Percentiles rank a stretch among this genome's conserved stretches.
These are phyloP conservation scores for Micromesistius poutassou DNA, from an alignment of 2,797 vertebrate genomes.

Conservation along the genomic window DNA sequence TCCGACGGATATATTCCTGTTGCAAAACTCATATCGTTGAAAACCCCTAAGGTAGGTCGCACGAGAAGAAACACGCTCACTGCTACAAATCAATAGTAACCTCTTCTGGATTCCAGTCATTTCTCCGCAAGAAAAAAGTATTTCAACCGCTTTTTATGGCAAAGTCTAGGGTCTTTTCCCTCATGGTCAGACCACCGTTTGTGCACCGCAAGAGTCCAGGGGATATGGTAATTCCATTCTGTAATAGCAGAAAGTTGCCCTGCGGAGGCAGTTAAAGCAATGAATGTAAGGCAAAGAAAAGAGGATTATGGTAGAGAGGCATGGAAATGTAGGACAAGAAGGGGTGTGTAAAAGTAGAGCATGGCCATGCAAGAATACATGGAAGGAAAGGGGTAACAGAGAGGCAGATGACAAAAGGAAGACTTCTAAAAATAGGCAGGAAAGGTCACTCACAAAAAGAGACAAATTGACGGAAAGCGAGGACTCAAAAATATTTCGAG, in stretches of 20 bases:
- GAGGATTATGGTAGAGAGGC: slow-evolving; percentile 37
- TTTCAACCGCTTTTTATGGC: not conserved
- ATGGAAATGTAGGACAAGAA: slow-evolving; percentile 60
- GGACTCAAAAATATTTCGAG: not conserved
- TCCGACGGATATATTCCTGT: not conserved
- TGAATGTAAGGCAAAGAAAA: slow-evolving; percentile 27
- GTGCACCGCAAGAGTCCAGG: slow-evolving; percentile 16
- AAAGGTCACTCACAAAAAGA: slow-evolving; percentile 1
- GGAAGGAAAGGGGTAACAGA: not conserved
- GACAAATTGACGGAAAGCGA: slow-evolving; percentile 8
- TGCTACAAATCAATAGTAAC: slow-evolving; percentile 24
- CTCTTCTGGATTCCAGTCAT: not conserved
- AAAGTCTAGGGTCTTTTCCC: slow-evolving; percentile 19
- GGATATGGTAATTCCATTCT: slow-evolving; percentile 22
- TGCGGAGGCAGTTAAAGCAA: slow-evolving; percentile 19
- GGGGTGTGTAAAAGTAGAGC: slow-evolving; percentile 54
- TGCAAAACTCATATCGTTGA: not conserved
- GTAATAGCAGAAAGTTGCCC: slow-evolving; percentile 41
- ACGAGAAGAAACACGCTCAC: slow-evolving; percentile 6
- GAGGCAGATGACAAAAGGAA: slow-evolving; percentile 1
- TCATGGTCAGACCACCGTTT: slow-evolving; percentile 13
- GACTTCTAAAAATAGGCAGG: not conserved
- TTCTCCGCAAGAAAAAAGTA: not conserved
- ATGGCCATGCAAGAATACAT: slow-evolving; percentile 29
- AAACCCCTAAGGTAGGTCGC: not conserved